Base-by-base conservation (phyloP, 2,888 invertebrate genomes). In the Muschampia plurimacula region DNA sequence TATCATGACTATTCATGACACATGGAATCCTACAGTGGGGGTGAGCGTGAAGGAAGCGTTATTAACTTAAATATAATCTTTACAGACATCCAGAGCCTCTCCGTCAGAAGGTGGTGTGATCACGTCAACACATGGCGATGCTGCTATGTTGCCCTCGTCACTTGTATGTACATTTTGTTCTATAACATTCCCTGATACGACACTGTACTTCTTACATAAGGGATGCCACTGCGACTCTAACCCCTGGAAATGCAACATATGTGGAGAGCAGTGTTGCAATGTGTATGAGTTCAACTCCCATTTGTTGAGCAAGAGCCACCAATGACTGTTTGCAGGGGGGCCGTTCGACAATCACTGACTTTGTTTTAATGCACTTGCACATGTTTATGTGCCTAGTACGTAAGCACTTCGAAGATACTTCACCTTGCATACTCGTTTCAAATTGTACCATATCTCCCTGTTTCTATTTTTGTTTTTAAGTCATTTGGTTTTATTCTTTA, bases 251-350 rank as follows among this genome's bases (percentile, higher is more conserved):
- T 99, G 99, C 92, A 99, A 99, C 94, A 98, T 99, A 81, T 99
- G 99, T 90, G 99, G 99, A 66, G 98, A 98, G 89, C 97, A 97
- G 87, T 98, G 98, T 91, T 97, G 97, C 90, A 98, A 99, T 87
- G 97, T 99, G 71, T 99, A 99, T 22, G 98, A 99, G 91, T 99
- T 99, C 95, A 98, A 99, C 95, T 98, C 98, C 82, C 98, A 99
- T 95, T 95, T 98, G 88, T 95, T 98, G 81, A 98, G 98, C 93
- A 98, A 98, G 93, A 98, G 98, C 91, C 98, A 98, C 93, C 98
- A 98, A 95, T 96, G 95, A 95, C 91, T 92, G 90, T 89, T 91
- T 85, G 93, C 92, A 75, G 93, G 93, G 93, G 94, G 93, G 92
- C 85, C 91, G 92, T 89, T 89, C 85, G 86, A 86, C 66, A 69